A percentile compares a stretch with the other conserved stretches of the same genome.
phyloP scores from a whole-genome alignment of 2,888 invertebrate genomes.

The Sesamia inferens region DNA sequence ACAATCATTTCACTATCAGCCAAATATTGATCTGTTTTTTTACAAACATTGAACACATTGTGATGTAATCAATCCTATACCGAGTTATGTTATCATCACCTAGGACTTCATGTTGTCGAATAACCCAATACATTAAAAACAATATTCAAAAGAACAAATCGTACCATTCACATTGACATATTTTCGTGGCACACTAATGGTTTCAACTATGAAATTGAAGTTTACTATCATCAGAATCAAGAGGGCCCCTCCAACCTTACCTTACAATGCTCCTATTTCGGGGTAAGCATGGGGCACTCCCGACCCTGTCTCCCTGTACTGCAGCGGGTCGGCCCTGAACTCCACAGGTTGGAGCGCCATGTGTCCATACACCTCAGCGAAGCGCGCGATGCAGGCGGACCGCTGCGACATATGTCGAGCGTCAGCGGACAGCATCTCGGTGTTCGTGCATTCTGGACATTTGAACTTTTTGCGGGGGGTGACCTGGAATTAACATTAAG shows the following conservation, averaged over 20 bases:
- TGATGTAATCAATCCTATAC: background rate
- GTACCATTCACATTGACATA: background rate
- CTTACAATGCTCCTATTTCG: slow-evolving; percentile 95
- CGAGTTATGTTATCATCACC: slow-evolving; percentile 22
- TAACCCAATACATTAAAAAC: background rate
- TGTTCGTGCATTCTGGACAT: slow-evolving; percentile 98
- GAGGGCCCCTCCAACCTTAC: slow-evolving; percentile 40
- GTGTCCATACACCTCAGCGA: slow-evolving; percentile 94
- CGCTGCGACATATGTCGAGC: slow-evolving; percentile 97
- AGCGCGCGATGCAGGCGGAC: slow-evolving; percentile 96
- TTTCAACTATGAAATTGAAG: background rate
- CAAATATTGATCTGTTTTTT: slow-evolving; percentile 1
- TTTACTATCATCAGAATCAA: background rate
- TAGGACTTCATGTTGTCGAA: background rate
- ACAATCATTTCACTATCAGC: background rate
- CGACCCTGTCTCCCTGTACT: slow-evolving; percentile 96
- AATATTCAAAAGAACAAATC: background rate
- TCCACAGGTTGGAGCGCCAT: slow-evolving; percentile 97
- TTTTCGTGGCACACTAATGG: background rate
- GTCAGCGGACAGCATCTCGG: slow-evolving; percentile 98
- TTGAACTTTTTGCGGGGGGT: slow-evolving; percentile 99
- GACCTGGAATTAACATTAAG: slow-evolving; percentile 90
- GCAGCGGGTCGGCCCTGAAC: slow-evolving; percentile 98
- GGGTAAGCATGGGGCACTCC: slow-evolving; percentile 96
- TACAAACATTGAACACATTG: background rate